These are phyloP conservation scores for Daboia siamensis DNA, from an alignment of 2,113 vertebrate genomes.

Conservation along the genomic window DNA sequence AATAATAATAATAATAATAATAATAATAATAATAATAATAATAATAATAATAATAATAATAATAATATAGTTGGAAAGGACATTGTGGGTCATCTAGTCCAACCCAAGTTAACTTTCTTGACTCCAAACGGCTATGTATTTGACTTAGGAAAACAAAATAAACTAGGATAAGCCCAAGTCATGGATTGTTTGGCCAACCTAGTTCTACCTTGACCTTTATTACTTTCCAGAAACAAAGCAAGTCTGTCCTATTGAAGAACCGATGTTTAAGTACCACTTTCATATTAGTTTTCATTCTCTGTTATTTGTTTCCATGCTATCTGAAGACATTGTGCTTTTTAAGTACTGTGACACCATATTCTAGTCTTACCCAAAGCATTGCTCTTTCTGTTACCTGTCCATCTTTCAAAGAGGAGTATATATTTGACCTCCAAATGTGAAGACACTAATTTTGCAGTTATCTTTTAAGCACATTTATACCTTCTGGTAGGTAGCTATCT, in stretches of 20 bases:
- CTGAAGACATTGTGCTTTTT: background rate
- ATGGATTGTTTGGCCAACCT: background rate
- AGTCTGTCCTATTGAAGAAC: background rate
- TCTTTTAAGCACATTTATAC: background rate
- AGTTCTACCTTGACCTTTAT: background rate
- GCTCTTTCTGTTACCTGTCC: background rate
- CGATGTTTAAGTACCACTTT: background rate
- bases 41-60: no score
- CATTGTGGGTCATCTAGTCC: no score
- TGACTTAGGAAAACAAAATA: background rate
- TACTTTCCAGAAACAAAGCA: background rate
- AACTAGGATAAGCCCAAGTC: background rate
- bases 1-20: no score
- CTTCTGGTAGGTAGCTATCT: background rate
- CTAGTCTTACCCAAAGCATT: background rate
- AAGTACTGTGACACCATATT: background rate
- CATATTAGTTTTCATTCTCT: background rate
- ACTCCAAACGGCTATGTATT: background rate
- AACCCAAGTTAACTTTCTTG: background rate
- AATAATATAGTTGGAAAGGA: no score
- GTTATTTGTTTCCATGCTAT: background rate
- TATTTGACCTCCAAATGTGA: background rate
- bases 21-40: no score
- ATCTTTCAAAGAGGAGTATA: background rate
- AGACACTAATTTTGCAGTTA: background rate